These are phyloP conservation scores for Bilobella aurantiaca DNA, from an alignment of 1,140 invertebrate species.

Conservation along the genomic window DNA sequence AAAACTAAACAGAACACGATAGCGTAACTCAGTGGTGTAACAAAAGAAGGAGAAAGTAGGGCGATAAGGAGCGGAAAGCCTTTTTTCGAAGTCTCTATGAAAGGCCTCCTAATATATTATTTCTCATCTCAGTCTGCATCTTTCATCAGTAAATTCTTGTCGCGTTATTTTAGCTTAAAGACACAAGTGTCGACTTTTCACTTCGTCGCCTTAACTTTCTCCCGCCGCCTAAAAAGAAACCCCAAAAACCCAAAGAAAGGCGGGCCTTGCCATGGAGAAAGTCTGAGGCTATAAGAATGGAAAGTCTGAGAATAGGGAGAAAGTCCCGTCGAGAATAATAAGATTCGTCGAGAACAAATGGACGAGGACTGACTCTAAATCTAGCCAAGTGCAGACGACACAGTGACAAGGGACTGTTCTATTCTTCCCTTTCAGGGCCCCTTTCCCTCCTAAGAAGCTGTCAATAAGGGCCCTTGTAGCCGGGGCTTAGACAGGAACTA, in stretches of 20 bases:
- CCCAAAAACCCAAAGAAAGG: background rate
- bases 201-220: background rate
- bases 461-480: background rate
- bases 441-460: background rate
- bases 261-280: background rate
- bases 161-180: slow-evolving; percentile 14
- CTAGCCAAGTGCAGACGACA: background rate
- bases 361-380: slow-evolving; percentile 13
- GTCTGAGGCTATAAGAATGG: too few relatives aligned
- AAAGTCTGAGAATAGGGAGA: too few relatives aligned
- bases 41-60: background rate
- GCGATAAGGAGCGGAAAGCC: background rate
- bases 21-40: background rate
- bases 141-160: slow-evolving; percentile 13
- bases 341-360: slow-evolving; percentile 12
- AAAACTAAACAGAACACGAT: background rate
- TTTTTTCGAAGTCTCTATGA: too few relatives aligned
- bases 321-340: slow-evolving; percentile 18
- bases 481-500: background rate
- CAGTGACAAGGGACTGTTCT: background rate
- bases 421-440: background rate
- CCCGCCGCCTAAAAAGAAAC: background rate
- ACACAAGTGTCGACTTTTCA: slow-evolving; percentile 7
- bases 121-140: slow-evolving; percentile 4
- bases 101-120: slow-evolving; percentile 14